Evolutionary conservation across 2,888 invertebrate species (phyloP), one percentile per base, ranked within the genome.

Genomic region (Macrophya annulata): DNA sequence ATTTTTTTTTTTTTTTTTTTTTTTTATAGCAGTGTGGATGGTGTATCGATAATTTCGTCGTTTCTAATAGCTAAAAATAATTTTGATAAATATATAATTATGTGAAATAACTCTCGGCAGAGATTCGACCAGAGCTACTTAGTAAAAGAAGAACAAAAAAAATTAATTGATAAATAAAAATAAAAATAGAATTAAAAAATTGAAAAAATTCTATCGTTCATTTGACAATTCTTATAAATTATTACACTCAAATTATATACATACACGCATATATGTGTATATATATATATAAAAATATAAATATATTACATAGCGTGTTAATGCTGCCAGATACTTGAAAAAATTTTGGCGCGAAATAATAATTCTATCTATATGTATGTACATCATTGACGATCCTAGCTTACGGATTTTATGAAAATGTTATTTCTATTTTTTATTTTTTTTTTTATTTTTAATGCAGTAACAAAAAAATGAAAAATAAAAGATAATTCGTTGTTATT

Each of bases 171-270:
- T 17, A 17, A 17, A 51, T 51, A 17, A 51, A n/a, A 51, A 51
- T n/a, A 17, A n/a, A 17, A 51, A 51, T n/a, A 55, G 17, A 55
- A 55, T 55, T 8, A 55, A 55, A 62, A 25, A 12, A 12, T 25
- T 4, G 10, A 62, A 12, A 25, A 62, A 62, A 62, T 25, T 62
- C 55, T 55, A 55, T n/a, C 6, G 55, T 1, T 55, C 55, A 55
- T 55, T 55, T n/a, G 55, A n/a, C 55, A 55, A 55, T 55, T 55
- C n/a, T 17, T 55, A 55, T 55, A 55, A 62, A 62, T 62, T 62
- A 62, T 62, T 62, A 21, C 25, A 62, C 62, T 25, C 62, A 62
- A 62, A 62, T 62, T 21, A 55, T 55, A 55, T 31, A 48, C 48
- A 55, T 31, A 48, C 48, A 12, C 48, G 12, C 48, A 48, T 48